Percentiles rank a stretch among this genome's conserved stretches.
Evolutionary conservation across 2,888 invertebrate genomes (phyloP).

Genomic region (Dromius quadrimaculatus): DNA sequence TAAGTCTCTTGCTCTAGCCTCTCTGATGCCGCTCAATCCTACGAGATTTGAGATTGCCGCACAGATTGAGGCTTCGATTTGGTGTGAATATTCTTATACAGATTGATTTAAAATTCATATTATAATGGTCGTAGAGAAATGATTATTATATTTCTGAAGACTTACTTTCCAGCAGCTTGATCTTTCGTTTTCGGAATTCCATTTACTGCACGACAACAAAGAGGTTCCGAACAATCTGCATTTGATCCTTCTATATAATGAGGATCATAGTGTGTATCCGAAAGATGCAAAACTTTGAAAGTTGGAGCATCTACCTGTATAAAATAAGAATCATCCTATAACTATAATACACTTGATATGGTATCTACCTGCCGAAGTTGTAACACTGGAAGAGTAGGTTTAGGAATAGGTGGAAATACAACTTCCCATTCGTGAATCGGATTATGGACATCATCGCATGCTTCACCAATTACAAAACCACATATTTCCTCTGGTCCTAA

Average conservation of each 20-base stretch:
- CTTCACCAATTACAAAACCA: conserved; percentile 92
- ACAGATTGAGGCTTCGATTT: too few relatives aligned
- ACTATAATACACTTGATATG: too few relatives aligned
- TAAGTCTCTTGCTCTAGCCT: too few relatives aligned
- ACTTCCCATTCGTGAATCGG: conserved; percentile 94
- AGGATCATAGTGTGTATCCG: conserved; percentile 96
- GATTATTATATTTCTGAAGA: too few relatives aligned
- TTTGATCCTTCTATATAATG: conserved; percentile 92
- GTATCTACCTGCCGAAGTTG: too few relatives aligned
- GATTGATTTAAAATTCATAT: too few relatives aligned
- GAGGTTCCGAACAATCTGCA: conserved; percentile 93
- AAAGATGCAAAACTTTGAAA: conserved; percentile 94
- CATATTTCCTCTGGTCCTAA: conserved; percentile 90
- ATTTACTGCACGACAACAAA: conserved; percentile 90
- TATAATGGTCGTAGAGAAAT: too few relatives aligned
- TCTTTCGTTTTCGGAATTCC: conserved; percentile 81
- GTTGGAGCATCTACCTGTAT: conserved; percentile 77
- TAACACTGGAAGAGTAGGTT: conserved; percentile 79
- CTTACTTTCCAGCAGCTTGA: conserved; percentile 82
- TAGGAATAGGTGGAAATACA: conserved; percentile 88
- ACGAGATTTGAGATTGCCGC: too few relatives aligned
- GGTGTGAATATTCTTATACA: too few relatives aligned
- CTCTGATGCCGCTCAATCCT: too few relatives aligned
- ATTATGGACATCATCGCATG: conserved; percentile 90
- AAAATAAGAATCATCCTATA: too few relatives aligned